phyloP scores from a whole-genome alignment of 2,888 invertebrate genomes.

The Ennomos erosarius region DNA sequence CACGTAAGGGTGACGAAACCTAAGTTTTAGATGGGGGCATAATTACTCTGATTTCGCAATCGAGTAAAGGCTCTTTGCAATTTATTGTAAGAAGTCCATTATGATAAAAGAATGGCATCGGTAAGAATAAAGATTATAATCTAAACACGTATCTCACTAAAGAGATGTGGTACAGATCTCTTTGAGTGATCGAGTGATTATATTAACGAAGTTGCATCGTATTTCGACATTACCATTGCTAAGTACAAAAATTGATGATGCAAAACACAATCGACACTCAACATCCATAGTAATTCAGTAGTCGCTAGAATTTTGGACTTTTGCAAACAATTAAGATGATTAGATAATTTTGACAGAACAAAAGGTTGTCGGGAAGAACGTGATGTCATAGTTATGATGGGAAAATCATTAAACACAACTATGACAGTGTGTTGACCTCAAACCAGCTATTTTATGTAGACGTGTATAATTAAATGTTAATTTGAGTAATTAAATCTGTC shows the following conservation, averaged over 20 bases:
- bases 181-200: slow-evolving; percentile 39
- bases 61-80: slow-evolving; percentile 25
- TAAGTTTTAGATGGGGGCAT: slow-evolving; percentile 36
- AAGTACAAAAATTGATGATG: slow-evolving; percentile 17
- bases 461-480: slow-evolving; percentile 38
- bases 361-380: slow-evolving; percentile 36
- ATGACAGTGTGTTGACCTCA: slow-evolving; percentile 44
- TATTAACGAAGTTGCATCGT: slow-evolving; percentile 33
- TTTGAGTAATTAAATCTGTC: slow-evolving; percentile 44
- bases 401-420: slow-evolving; percentile 38
- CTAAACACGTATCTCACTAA: slow-evolving; percentile 31
- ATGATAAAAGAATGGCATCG: slow-evolving; percentile 40
- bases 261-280: slow-evolving; percentile 18
- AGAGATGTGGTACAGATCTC: slow-evolving; percentile 36
- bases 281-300: slow-evolving; percentile 15
- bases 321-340: slow-evolving; percentile 32
- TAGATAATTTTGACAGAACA: slow-evolving; percentile 37
- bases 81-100: slow-evolving; percentile 38
- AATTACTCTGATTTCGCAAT: slow-evolving; percentile 39
- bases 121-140: slow-evolving; percentile 37
- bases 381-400: slow-evolving; percentile 42
- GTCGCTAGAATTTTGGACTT: slow-evolving; percentile 12
- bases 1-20: slow-evolving; percentile 36
- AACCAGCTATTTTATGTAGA: slow-evolving; percentile 29
- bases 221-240: slow-evolving; percentile 30